Base-by-base conservation (phyloP, 2,797 vertebrate genomes). In the Molossus molossus region DNA sequence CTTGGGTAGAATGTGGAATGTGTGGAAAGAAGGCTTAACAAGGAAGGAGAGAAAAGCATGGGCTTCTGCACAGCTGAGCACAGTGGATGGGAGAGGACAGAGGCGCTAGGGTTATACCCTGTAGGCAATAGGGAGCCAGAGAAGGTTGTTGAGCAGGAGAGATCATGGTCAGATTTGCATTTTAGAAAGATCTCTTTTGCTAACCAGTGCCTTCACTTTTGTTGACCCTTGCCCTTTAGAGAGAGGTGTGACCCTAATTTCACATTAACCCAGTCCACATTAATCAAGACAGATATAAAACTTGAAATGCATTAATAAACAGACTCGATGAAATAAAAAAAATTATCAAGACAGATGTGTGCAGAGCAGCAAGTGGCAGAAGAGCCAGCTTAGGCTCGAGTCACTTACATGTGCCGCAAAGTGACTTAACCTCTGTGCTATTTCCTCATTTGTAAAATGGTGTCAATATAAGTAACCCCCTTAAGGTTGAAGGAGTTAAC, bases 231-330 rank as follows among this genome's bases (percentile, higher is more conserved):
- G 58, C 21, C 53, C 70, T 87, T 77, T 73, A 55, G 76, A 87
- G 90, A 83, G 25, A 75, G 57, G 11, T 77, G 70, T 79, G 40
- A 37, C 60, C 45, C 76, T 75, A n/a, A 67, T 20, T 84, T 20
- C n/a, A 55, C 82, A 37, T 53, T 11, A 29, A 69, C 11, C 17
- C 0, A 0, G 14, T 33, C 33, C 17, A 17, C 37, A 14, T 29
- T 33, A 64, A 45, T 48, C 17, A 69, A 72, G 88, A 64, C n/a
- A 29, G 55, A 77, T 21, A 37, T 80, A 58, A 99, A 99, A 99
- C 99, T 99, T 99, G 99, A 99, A 99, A 99, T 99, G 98, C 98
- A 99, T 99, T 99, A 99, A 99, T 99, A 99, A 99, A 99, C 99
- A 99, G 99, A 99, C 98, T 99, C 99, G 98, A 99, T 98, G 97